Evolutionary conservation across 1,140 invertebrate species (phyloP), one percentile per base, ranked within the genome.

Genomic region (Drepana arcuata): DNA sequence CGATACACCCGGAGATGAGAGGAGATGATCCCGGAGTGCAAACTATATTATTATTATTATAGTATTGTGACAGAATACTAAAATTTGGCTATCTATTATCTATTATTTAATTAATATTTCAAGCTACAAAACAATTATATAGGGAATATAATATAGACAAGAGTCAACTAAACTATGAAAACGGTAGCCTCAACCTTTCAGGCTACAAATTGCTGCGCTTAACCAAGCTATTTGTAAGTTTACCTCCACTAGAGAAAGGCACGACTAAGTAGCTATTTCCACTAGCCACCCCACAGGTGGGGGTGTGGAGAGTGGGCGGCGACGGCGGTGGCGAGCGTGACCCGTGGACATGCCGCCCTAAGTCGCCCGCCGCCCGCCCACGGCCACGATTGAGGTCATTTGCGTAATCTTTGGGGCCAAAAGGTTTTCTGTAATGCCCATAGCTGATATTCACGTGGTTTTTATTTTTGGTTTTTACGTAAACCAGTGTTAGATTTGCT

Each of bases 241-340:
- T n/a, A n/a, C n/a, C n/a, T n/a, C n/a, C n/a, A n/a, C n/a, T n/a
- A n/a, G n/a, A n/a, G n/a, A n/a, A n/a, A n/a, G n/a, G n/a, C n/a
- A n/a, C n/a, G n/a, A n/a, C n/a, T n/a, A n/a, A n/a, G n/a, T n/a
- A n/a, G n/a, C n/a, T n/a, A n/a, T n/a, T n/a, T n/a, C n/a, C n/a
- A n/a, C n/a, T n/a, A n/a, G n/a, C n/a, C n/a, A 6, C 31, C 35
- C 10, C 35, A 11, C 9, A 11, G 13, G 44, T 43, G 37, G 44
- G 48, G 40, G 53, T 48, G 44, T 41, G 40, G 29, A 42, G 50
- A 53, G 47, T 57, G 56, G 67, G 70, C 67, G 70, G 67, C 44
- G 67, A 67, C 50, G 55, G 55, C 41, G 37, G 47, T 41, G 52
- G 26, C 47, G 36, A 43, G 36, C 63, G 57, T 51, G 61, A 47